These are phyloP conservation scores for Chaenodraco wilsoni DNA, from an alignment of 2,797 vertebrate genomes.

Conservation along the genomic window DNA sequence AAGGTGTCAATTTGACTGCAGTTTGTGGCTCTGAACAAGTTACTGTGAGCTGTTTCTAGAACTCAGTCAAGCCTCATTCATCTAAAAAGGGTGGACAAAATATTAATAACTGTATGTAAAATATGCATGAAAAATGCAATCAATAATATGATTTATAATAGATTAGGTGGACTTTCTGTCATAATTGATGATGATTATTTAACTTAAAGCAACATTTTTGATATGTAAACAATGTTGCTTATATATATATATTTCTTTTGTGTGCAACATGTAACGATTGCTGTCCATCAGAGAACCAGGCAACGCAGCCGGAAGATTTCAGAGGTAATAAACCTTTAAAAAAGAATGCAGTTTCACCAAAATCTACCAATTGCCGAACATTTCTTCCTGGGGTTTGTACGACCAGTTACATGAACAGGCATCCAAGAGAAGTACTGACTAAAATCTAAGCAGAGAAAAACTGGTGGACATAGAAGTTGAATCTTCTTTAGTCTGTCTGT, in stretches of 20 bases:
- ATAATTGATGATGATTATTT: not conserved
- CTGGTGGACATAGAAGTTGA: constrained; percentile 35
- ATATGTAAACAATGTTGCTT: no score
- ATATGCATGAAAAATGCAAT: not conserved
- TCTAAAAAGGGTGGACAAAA: not conserved
- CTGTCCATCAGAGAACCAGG: no score
- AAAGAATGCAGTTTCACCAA: no score
- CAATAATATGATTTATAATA: constrained; percentile 5
- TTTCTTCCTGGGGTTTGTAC: no score
- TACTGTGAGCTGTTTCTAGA: not conserved
- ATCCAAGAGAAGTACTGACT: no score
- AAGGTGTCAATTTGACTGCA: not conserved
- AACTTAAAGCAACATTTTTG: not conserved
- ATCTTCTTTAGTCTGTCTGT: constrained; percentile 24
- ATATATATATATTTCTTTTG: no score
- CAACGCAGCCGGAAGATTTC: no score
- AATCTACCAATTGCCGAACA: no score
- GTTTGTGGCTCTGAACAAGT: not conserved
- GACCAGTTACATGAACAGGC: no score
- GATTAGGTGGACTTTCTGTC: not conserved
- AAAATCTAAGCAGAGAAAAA: constrained; percentile 39
- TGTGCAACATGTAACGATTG: no score
- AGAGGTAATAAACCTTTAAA: no score
- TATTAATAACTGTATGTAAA: not conserved
- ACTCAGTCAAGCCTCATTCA: constrained; percentile 2